A percentile compares a stretch with the other conserved stretches of the same genome.
Conservation (phyloP, 92 coral and sea anemone species). For the Epizoanthus stellaris region DNA sequence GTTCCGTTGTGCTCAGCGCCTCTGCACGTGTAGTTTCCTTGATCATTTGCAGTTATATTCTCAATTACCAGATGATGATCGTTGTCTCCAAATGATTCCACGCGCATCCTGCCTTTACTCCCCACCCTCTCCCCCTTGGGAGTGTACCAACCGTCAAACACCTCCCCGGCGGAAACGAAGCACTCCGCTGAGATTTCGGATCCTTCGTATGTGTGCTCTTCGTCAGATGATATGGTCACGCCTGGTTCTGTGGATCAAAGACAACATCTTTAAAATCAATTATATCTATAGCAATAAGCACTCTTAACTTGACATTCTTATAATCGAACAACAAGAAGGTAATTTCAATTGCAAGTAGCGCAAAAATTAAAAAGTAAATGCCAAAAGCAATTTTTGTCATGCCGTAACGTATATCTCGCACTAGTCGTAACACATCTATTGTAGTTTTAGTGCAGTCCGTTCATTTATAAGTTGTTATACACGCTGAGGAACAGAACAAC, state of each 20-base stretch:
- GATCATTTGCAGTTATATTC: not conserved
- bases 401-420: no score
- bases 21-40: constrained; percentile 21
- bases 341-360: no score
- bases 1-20: not conserved
- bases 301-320: no score
- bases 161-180: not conserved
- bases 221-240: not conserved
- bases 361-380: no score
- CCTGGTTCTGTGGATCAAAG: not conserved
- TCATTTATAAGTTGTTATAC: no score
- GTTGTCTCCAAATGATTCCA: not conserved
- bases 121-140: constrained; percentile 25
- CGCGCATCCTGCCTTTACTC: not conserved
- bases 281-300: no score
- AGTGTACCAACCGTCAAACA: constrained; percentile 17
- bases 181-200: not conserved
- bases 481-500: no score
- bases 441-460: no score
- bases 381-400: no score
- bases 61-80: constrained; percentile 4
- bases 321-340: no score
- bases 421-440: no score
- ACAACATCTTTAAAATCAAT: no score
- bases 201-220: not conserved